Conservation (phyloP, 2,797 vertebrate genomes). For the Halcyon leucocephala region DNA sequence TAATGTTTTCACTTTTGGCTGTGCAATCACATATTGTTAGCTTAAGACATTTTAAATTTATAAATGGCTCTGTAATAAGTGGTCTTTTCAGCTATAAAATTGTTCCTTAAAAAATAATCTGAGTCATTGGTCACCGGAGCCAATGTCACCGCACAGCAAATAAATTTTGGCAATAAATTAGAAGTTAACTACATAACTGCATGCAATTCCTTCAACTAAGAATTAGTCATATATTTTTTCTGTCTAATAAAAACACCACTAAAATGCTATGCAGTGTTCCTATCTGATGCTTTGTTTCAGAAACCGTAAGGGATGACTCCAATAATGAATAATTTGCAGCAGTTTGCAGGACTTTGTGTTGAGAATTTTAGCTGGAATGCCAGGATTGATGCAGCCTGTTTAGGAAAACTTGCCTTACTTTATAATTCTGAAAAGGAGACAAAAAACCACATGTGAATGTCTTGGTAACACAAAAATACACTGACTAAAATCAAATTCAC, state of each 20-base stretch:
- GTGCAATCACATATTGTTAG: constrained; percentile 65
- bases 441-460: not conserved
- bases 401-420: not conserved
- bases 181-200: constrained; percentile 30
- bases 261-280: not conserved
- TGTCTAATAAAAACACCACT: constrained; percentile 15
- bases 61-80: constrained; percentile 58
- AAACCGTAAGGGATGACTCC: not conserved
- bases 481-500: not conserved
- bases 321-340: not conserved
- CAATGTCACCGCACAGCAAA: constrained; percentile 55
- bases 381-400: not conserved
- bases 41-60: constrained; percentile 55
- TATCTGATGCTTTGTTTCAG: constrained; percentile 1
- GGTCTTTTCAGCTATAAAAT: constrained; percentile 62
- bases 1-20: constrained; percentile 70
- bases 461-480: not conserved
- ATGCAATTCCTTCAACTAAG: constrained; percentile 4
- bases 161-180: constrained; percentile 63
- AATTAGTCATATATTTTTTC: constrained; percentile 38
- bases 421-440: not conserved
- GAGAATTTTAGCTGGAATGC: not conserved
- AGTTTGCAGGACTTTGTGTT: not conserved
- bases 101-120: constrained; percentile 65
- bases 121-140: not conserved